Percentiles rank a stretch among this genome's conserved stretches.
Evolutionary conservation across 35 echinoderm and acorn worm species (phyloP).

Genomic region (Patiria miniata): DNA sequence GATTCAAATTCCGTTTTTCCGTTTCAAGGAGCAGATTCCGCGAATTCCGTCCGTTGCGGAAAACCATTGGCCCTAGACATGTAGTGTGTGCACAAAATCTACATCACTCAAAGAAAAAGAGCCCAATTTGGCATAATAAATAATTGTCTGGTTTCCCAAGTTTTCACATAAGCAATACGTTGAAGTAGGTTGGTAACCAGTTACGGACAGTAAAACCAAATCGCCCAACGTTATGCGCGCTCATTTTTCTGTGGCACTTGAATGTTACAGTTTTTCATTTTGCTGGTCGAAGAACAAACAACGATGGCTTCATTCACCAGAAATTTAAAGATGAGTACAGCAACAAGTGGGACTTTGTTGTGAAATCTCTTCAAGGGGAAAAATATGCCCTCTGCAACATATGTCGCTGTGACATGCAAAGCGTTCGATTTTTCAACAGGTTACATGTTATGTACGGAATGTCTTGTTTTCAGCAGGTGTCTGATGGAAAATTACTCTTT

Average conservation of each 20-base stretch:
- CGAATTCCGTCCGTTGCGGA: no score
- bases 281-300: no score
- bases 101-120: neutral
- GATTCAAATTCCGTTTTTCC: no score
- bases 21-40: no score
- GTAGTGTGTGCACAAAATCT: neutral
- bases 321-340: neutral
- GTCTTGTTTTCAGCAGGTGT: neutral
- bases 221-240: neutral
- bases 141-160: no score
- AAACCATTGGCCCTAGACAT: no score
- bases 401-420: neutral
- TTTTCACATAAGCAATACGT: neutral
- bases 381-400: conserved; percentile 16
- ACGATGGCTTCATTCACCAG: neutral
- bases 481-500: neutral
- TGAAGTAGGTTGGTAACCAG: neutral
- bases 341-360: neutral
- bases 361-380: neutral
- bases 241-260: no score
- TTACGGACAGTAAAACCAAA: neutral
- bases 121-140: neutral
- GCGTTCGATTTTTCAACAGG: no score
- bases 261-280: neutral
- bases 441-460: no score